Base-by-base conservation (phyloP, 2,113 vertebrate genomes). In the Hippocampus zosterae region DNA sequence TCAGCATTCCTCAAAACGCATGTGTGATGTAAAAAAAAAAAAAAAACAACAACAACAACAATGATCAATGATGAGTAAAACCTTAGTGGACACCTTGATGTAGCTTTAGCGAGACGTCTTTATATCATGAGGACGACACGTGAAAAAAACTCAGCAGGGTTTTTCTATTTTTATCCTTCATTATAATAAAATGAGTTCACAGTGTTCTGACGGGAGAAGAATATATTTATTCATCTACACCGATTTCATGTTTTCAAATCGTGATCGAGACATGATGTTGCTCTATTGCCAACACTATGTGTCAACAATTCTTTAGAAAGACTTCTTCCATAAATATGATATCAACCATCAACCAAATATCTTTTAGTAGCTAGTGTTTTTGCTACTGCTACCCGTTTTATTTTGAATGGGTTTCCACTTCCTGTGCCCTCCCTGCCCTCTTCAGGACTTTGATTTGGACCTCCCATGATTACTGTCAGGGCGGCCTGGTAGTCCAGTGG, bases 121-220 rank as follows among this genome's bases (percentile, higher is more conserved):
- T 56, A 19, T 57, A 25, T 60, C 23, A 65, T 40, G 65, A 55
- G 56, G 23, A n/a, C 1, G 1, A 64, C 41, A 3, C 12, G n/a
- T 23, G 37, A 23, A 64, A 63, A 25, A 67, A 50, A 27, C 29
- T 53, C 42, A 40, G 23, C 5, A 1, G 4, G 52, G 21, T 2
- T 68, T 68, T 67, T 48, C 67, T 56, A 67, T 78, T 70, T 67
- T 61, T 37, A 69, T 40, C 37, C 57, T 69, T 37, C 68, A 46
- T 40, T 3, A 73, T 21, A 29, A 42, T 29, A 61, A 56, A 55
- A 59, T 42, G 33, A 71, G 40, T 23, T 19, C 50, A 33, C 55
- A 7, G 5, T 19, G 62, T 44, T 46, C 9, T 10, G 12, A 55
- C 25, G 2, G 13, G n/a, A 66, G 4, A 29, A 25, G 11, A 57